A percentile compares a stretch with the other conserved stretches of the same genome.
These are phyloP conservation scores for Alectoris magna DNA, from an alignment of 2,797 vertebrate species.

Conservation along the genomic window DNA sequence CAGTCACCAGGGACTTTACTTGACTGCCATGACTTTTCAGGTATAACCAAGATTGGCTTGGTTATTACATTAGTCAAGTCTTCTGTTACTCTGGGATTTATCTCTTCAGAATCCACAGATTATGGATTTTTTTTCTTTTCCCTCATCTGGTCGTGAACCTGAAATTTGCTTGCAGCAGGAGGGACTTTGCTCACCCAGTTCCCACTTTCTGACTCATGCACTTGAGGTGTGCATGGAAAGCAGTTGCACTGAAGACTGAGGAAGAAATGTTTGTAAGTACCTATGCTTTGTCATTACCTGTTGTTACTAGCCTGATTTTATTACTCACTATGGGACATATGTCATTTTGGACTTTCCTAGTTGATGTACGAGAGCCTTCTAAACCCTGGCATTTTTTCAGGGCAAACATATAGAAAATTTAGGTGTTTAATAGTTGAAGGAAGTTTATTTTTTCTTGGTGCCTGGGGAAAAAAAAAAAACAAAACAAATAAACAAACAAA, in stretches of 20 bases:
- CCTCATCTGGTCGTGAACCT: neutral
- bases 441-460: neutral
- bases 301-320: too few species aligned
- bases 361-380: neutral
- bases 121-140: neutral
- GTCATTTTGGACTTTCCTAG: too few species aligned
- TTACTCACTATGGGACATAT: too few species aligned
- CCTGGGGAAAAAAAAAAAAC: neutral
- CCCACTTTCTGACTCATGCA: too few species aligned
- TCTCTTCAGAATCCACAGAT: neutral
- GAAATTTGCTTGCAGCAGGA: neutral
- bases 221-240: too few species aligned
- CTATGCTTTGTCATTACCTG: too few species aligned
- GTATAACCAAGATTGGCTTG: neutral
- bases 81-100: neutral
- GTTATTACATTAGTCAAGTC: neutral
- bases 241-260: too few species aligned
- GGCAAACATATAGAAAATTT: neutral
- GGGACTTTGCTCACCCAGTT: too few species aligned
- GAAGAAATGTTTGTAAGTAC: too few species aligned
- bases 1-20: neutral
- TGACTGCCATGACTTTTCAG: neutral
- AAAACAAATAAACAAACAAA: too few species aligned
- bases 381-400: neutral
- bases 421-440: neutral